Conservation (phyloP, 2,113 vertebrate genomes). For the Halcyon senegalensis region DNA sequence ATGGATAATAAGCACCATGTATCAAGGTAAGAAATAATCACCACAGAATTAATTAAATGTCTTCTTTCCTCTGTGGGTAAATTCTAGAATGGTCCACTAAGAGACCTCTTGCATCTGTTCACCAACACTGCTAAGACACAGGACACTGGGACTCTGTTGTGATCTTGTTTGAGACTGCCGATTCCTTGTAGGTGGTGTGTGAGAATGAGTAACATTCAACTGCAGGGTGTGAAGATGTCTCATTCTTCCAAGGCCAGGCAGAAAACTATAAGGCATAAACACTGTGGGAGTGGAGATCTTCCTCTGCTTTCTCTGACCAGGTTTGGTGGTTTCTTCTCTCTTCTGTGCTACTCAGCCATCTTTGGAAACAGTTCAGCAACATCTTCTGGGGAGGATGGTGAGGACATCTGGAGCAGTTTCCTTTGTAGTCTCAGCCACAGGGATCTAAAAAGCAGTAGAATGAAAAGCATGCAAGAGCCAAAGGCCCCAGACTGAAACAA, state of each 20-base stretch:
- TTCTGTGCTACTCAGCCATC: neutral
- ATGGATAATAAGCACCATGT: neutral
- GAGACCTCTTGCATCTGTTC: neutral
- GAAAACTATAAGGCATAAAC: neutral
- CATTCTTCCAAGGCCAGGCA: neutral
- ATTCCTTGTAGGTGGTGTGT: neutral
- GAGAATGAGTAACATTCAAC: neutral
- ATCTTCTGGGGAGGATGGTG: neutral
- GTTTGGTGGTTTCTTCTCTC: neutral
- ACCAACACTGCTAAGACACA: neutral
- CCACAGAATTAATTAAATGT: neutral
- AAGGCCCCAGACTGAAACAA: neutral
- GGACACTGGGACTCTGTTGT: neutral
- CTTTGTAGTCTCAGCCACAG: neutral
- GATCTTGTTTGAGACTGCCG: neutral
- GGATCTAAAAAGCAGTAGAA: neutral
- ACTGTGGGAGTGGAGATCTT: neutral
- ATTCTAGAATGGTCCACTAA: neutral
- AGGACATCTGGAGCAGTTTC: neutral
- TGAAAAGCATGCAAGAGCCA: neutral
- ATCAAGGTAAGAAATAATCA: slow-evolving; percentile 5
- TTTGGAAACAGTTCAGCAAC: neutral
- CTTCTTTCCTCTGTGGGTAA: neutral
- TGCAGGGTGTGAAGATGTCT: neutral
- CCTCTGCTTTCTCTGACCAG: neutral